Evolutionary conservation across 1,140 invertebrate species (phyloP).

Genomic region (Batillaria attramentaria): DNA sequence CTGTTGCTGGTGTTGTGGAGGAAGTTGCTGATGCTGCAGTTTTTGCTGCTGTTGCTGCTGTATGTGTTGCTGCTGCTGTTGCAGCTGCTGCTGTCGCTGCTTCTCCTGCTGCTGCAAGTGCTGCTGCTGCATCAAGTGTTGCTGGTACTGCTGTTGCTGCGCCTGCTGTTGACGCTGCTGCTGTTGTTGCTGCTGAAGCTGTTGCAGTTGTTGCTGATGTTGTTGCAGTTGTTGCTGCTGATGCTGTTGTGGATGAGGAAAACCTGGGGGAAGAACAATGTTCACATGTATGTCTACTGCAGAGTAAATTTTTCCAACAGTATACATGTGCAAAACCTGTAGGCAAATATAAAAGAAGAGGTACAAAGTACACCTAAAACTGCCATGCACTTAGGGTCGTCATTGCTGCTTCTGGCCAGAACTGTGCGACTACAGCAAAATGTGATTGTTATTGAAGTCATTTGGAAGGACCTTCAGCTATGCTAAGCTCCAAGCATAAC

Average conservation of each 20-base stretch:
- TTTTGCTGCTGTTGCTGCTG: conserved; percentile 25
- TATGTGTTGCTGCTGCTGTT: conserved; percentile 13
- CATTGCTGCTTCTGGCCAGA: too few species aligned
- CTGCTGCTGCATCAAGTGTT: conserved; percentile 15
- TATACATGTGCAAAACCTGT: too few species aligned
- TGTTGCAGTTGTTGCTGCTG: conserved; percentile 19
- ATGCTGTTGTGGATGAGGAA: conserved; percentile 18
- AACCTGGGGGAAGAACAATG: conserved; percentile 4
- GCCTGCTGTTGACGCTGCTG: conserved; percentile 3
- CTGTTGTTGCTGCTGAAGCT: conserved; percentile 15
- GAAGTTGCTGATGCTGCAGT: conserved; percentile 19
- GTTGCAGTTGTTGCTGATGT: conserved; percentile 7
- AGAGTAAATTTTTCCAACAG: too few species aligned
- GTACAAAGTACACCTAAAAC: too few species aligned
- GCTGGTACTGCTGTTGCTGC: conserved; percentile 28
- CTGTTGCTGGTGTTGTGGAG: neutral
- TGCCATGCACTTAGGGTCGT: too few species aligned
- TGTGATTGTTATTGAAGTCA: too few species aligned
- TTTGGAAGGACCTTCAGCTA: too few species aligned
- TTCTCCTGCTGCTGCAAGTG: neutral
- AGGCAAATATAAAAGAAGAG: too few species aligned
- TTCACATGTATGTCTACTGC: too few species aligned
- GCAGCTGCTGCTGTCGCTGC: conserved; percentile 16
- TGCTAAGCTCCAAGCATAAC: too few species aligned
- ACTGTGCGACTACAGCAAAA: too few species aligned